Evolutionary conservation across 2,113 vertebrate genomes (phyloP).

Genomic region (Muntiacus muntjak): DNA sequence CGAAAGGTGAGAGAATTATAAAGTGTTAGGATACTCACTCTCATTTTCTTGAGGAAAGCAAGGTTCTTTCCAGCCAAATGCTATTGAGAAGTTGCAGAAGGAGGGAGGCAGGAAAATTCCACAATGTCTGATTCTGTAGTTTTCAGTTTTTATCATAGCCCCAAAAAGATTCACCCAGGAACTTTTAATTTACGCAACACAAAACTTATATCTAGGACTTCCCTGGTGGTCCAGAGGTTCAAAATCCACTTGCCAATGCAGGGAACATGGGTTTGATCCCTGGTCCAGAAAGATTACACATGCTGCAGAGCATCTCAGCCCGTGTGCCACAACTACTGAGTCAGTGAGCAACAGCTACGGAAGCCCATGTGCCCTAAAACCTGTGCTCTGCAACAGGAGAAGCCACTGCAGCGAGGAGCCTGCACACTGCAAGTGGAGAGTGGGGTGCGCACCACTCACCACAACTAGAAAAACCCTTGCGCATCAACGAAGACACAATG

Average conservation of each 20-base stretch:
- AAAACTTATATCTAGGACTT: not conserved
- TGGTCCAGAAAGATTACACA: not conserved
- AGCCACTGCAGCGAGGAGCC: not conserved
- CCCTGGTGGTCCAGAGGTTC: not conserved
- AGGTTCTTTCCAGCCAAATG: not conserved
- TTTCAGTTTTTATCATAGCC: not conserved
- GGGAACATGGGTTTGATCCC: not conserved
- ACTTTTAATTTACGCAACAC: not conserved
- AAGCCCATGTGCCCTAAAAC: not conserved
- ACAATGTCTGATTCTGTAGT: not conserved
- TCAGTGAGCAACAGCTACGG: not conserved
- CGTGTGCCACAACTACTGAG: not conserved
- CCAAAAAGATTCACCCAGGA: not conserved
- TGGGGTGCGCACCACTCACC: not conserved
- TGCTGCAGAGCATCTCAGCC: not conserved
- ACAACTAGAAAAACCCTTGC: not conserved
- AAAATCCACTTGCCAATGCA: not conserved
- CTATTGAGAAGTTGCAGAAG: not conserved
- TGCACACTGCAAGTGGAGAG: not conserved
- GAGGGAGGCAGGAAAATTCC: not conserved
- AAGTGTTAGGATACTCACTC: not conserved
- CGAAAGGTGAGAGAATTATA: not conserved
- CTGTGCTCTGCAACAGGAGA: not conserved
- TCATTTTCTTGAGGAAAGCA: not conserved
- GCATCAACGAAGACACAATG: not conserved